Percentiles rank a stretch among this genome's conserved stretches.
These are phyloP conservation scores for Muscina levida DNA, from an alignment of 2,888 invertebrate species.

Conservation along the genomic window DNA sequence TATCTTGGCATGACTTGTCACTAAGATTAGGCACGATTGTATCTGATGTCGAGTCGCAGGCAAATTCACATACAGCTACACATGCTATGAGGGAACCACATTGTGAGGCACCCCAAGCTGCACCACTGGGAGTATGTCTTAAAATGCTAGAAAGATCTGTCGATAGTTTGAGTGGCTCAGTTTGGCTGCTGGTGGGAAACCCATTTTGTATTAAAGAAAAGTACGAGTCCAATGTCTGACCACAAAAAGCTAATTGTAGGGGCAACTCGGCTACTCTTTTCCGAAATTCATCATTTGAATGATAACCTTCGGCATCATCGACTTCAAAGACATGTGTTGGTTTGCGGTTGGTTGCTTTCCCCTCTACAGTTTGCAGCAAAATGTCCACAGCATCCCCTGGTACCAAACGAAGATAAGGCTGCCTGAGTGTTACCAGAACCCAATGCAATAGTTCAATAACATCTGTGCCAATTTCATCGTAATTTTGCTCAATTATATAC, in stretches of 20 bases:
- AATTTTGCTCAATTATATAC: constrained; percentile 78
- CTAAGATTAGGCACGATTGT: constrained; percentile 50
- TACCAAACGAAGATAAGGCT: constrained; percentile 83
- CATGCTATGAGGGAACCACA: constrained; percentile 89
- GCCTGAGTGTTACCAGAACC: constrained; percentile 83
- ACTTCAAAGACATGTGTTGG: constrained; percentile 88
- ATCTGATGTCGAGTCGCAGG: constrained; percentile 83
- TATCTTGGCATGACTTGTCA: constrained; percentile 31
- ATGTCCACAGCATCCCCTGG: constrained; percentile 81
- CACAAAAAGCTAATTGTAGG: constrained; percentile 88
- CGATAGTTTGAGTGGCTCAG: constrained; percentile 88
- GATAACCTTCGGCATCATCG: constrained; percentile 18
- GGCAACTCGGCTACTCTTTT: constrained; percentile 72
- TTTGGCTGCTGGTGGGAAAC: constrained; percentile 83
- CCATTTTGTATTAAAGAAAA: constrained; percentile 90
- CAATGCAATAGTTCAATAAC: constrained; percentile 85
- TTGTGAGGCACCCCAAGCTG: constrained; percentile 88
- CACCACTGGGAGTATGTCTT: constrained; percentile 86
- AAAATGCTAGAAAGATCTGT: constrained; percentile 87
- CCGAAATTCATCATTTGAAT: constrained; percentile 50
- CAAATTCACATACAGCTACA: constrained; percentile 89
- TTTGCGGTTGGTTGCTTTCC: constrained; percentile 79
- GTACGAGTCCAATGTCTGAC: constrained; percentile 90
- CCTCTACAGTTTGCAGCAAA: constrained; percentile 61
- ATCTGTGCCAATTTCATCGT: constrained; percentile 79